phyloP scores from a whole-genome alignment of 2,113 vertebrate species.

The Cinclus cinclus region DNA sequence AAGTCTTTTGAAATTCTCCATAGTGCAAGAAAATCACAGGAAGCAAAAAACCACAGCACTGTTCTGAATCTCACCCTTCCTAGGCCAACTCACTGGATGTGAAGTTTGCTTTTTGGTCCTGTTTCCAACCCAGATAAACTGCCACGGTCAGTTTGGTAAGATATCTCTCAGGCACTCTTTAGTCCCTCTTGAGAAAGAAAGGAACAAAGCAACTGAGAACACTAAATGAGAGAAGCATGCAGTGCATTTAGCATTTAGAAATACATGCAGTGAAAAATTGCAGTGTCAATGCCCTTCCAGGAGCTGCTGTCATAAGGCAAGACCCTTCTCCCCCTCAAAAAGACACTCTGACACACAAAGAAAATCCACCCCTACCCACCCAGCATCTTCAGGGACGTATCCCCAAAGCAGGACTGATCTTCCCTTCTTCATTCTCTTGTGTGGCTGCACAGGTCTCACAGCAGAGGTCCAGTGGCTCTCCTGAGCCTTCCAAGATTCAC shows the following conservation, averaged over 20 bases:
- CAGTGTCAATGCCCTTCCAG: neutral
- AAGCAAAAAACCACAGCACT: neutral
- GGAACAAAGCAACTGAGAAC: neutral
- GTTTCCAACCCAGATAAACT: neutral
- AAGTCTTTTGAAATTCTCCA: neutral
- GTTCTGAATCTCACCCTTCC: neutral
- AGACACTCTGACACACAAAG: neutral
- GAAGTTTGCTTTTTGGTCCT: neutral
- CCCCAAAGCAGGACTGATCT: neutral
- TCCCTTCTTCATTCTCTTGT: neutral
- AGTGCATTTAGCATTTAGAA: neutral
- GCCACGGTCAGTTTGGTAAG: neutral
- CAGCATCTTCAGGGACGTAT: neutral
- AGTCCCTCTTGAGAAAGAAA: neutral
- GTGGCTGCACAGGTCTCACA: neutral
- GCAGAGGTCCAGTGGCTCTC: neutral
- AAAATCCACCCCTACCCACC: neutral
- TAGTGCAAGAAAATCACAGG: neutral
- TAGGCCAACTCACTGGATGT: neutral
- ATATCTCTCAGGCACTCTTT: neutral
- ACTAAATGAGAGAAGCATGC: neutral
- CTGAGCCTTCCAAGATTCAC: neutral
- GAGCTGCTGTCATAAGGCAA: fast-evolving
- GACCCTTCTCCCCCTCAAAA: neutral
- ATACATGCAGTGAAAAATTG: neutral